Evolutionary conservation across 1,140 invertebrate genomes (phyloP), one percentile per base, ranked within the genome.

Genomic region (Archegozetes longisetosus): DNA sequence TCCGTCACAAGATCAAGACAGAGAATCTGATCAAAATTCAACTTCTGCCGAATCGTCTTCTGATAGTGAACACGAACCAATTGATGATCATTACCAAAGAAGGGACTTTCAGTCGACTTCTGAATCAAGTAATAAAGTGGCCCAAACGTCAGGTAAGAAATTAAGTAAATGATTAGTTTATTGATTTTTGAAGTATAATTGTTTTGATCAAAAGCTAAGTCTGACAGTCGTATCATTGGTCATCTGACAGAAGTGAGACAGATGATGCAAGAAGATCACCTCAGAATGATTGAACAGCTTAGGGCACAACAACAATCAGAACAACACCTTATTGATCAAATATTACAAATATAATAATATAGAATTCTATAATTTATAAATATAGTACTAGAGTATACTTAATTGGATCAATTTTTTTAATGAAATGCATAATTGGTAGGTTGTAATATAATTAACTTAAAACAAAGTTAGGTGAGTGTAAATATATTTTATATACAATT

Each of bases 191-290:
- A n/a, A n/a, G n/a, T n/a, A n/a, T 26, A 9, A 20, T 51, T 22
- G 50, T 51, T 20, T 51, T 51, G 50, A 9, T 23, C 17, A 50
- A 53, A 55, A 9, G 13, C 13, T 20, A 17, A 55, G 24, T 27
- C 13, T n/a, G 6, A 56, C 14, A 53, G 6, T 4, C 28, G 48
- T 32, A 49, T 62, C 29, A 48, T 62, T 13, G 24, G 56, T 12
- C 14, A 51, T 27, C 28, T 62, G 20, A 23, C 47, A 13, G 61
- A 62, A 53, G 57, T 62, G n/a, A 9, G 61, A 2, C 53, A 55
- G 27, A 62, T 62, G 48, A 62, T 62, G 57, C 50, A 60, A 49
- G 14, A 55, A 20, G 61, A 62, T 52, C 61, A 62, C 28, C 22
- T 26, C 26, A 20, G 46, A 52, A 61, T 62, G 61, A 24, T 62